Percentiles rank a stretch among this genome's conserved stretches.
These are phyloP conservation scores for Brachyhypopomus occidentalis DNA, from an alignment of 2,113 vertebrate species.

Conservation along the genomic window DNA sequence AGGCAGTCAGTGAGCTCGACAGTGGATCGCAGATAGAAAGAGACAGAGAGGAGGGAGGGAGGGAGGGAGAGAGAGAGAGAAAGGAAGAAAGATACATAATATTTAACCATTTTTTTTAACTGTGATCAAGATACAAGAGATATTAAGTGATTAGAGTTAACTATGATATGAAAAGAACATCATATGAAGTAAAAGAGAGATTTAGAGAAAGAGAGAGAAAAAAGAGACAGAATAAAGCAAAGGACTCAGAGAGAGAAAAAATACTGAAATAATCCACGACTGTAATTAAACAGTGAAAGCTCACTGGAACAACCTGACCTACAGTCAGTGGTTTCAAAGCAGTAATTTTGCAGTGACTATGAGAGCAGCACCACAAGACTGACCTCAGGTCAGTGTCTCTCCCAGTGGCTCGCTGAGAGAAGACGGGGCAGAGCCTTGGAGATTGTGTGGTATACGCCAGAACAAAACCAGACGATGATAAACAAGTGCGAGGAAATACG, in stretches of 20 bases:
- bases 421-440: slow-evolving; percentile 12
- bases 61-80: slow-evolving; percentile 17
- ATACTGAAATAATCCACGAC: neutral
- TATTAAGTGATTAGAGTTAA: no score
- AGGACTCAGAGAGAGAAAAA: neutral
- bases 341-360: neutral
- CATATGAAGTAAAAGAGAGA: no score
- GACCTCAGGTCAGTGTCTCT: slow-evolving; percentile 20
- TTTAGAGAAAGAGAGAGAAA: neutral
- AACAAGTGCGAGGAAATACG: neutral
- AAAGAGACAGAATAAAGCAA: neutral
- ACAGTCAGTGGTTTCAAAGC: neutral
- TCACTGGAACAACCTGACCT: neutral
- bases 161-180: no score
- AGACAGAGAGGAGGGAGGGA: neutral
- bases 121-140: no score
- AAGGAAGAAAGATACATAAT: slow-evolving; percentile 11
- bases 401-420: slow-evolving; percentile 6
- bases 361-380: neutral
- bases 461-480: slow-evolving; percentile 5
- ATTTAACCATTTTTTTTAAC: no score
- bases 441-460: neutral
- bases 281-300: neutral
- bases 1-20: neutral
- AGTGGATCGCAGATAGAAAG: neutral